Evolutionary conservation across 2,888 invertebrate genomes (phyloP), one percentile per base, ranked within the genome.

Genomic region (Lordiphosa fenestrarum): DNA sequence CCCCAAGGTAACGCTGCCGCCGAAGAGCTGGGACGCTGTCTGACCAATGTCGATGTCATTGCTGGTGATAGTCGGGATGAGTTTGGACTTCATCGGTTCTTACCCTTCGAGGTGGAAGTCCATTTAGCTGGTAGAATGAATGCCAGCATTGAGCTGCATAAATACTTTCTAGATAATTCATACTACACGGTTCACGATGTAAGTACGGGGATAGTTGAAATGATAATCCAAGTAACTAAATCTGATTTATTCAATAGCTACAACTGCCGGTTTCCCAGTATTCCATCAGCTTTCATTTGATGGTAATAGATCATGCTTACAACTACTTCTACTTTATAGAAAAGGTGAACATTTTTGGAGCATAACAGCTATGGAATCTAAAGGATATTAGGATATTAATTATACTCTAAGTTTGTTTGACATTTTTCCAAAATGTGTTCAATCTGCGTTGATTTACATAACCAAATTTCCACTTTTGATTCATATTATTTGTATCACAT

Each of bases 31-130:
- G 98, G 96, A 6, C 74, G 92, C n/a, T 88, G 98, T 84, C 89
- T 99, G 65, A 94, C 94, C 78, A 93, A 92, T 56, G 92, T 98
- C 1, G 94, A 95, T 0, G 98, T 99, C 0, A 90, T 90, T 52
- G 96, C 97, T 1, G 95, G 95, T 78, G 98, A 99, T 88, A 94
- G 95, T 0, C 91, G 98, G 3, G 98, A 99, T 90, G 91, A 65
- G 3, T 33, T 54, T 47, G 67, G 59, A 4, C 19, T 52, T 21
- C 74, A 83, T 44, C 64, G 65, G 0, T 72, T 86, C 38, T 33
- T 84, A 44, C 81, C 83, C 12, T 83, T 80, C 13, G 55, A 63
- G 1, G 2, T 47, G 0, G 12, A 25, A 0, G 7, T 56, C 4
- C 61, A 68, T 6, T 7, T 81, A 2, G 36, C 19, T 3, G 21